Base-by-base conservation (phyloP, 92 coral and sea anemone genomes). In the Parazoanthus atlanticus region DNA sequence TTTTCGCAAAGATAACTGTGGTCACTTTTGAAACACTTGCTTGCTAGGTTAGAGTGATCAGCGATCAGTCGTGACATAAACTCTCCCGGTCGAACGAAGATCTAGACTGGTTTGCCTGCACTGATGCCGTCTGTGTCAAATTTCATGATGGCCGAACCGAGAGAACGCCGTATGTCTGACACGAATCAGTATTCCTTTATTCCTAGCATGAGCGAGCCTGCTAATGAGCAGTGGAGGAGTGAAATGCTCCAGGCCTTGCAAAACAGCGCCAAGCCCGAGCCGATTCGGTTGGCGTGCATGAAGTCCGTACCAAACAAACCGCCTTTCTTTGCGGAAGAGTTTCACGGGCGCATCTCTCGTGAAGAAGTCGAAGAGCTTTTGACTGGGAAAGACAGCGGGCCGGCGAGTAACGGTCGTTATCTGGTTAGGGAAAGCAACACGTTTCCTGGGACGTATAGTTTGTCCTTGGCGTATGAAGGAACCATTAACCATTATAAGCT, bases 261-360 rank as follows among this genome's bases (percentile, higher is more conserved):
- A 78, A 93, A 93, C 85, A 93, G 96, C 26, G 99, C 98, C 11
- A 91, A 94, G 72, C 99, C 99, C 21, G 99, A 97, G 78, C 99
- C 99, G 21, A 97, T 97, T 88, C 94, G 99, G 26, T 80, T 97
- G 32, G 99, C 99, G 28, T 97, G 99, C 81, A 97, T 97, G 99
- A 95, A 91, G 46, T 85, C 93, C 41, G 92, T 94, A 56, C 98
- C 95, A 8, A 94, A 93, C 70, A 94, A 89, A 74, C 99, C 98
- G 54, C 70, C 90, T 58, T 93, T 91, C 90, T 97, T 97, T 91
- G 93, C 92, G 54, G 99, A 97, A 83, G 98, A 95, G 73, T 97
- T 97, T 52, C 99, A 97, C 84, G 99, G 99, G 61, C 94, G 95
- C 73, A 89, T 97, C 58, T 76, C 94, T 3, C 93, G 99, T 43